phyloP scores from a whole-genome alignment of 2,888 invertebrate genomes.

The Anthoptus insignis region DNA sequence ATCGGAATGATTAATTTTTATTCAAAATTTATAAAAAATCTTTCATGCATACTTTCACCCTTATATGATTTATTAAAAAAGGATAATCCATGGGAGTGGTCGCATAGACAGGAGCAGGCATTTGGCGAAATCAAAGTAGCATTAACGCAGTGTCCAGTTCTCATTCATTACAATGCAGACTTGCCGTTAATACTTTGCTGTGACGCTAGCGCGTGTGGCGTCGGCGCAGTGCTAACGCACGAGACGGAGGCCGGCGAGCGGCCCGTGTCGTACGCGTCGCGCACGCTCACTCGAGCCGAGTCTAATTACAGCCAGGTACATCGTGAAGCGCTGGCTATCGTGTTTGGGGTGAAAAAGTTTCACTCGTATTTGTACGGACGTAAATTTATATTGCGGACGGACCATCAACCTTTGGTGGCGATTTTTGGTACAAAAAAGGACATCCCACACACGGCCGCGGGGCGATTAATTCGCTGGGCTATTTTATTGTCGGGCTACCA shows the following conservation, averaged over 20 bases:
- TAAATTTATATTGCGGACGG: conserved; percentile 1
- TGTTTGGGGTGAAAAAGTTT: conserved; percentile 4
- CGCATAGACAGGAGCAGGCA: not conserved
- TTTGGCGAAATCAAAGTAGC: not conserved
- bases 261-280: conserved; percentile 12
- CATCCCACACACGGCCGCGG: not conserved
- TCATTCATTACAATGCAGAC: not conserved
- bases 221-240: conserved; percentile 8
- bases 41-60: not conserved
- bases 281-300: conserved; percentile 2
- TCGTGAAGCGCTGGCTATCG: conserved; percentile 6
- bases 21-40: conserved; percentile 16
- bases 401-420: conserved; percentile 5
- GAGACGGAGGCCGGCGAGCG: conserved; percentile 4
- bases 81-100: not conserved
- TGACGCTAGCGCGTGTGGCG: not conserved
- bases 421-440: conserved; percentile 10
- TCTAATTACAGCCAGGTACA: conserved; percentile 13
- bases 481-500: conserved; percentile 2
- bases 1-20: conserved; percentile 9
- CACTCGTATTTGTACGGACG: conserved; percentile 15
- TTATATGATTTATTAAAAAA: conserved; percentile 1
- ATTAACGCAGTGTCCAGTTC: not conserved
- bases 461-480: conserved; percentile 11
- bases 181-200: not conserved